Base-by-base conservation (phyloP, 2,888 invertebrate genomes). In the Metellina segmentata region DNA sequence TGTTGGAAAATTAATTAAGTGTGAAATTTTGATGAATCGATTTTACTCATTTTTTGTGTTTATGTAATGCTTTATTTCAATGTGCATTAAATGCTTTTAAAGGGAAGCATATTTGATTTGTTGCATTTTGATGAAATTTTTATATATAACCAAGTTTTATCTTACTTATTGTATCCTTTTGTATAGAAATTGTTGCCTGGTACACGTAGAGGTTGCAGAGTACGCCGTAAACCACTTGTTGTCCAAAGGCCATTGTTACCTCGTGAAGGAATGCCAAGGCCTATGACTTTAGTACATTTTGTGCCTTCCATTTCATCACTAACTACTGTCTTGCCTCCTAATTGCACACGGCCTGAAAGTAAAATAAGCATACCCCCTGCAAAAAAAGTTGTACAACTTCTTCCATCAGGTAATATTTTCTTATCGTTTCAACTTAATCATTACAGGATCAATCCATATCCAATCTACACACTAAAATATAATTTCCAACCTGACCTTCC, bases 181-280 rank as follows among this genome's bases (percentile, higher is more conserved):
- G 48, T 85, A 7, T 70, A 93, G 93, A 93, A 93, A 92, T 90
- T 93, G 19, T 53, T 92, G 20, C 93, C 93, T 53, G 85, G 87
- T 20, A 89, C 91, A 48, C 86, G 92, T 11, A 93, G 93, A 86
- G 93, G 93, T 7, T 92, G 93, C 51, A 90, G 93, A 53, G 89
- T 93, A 7, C 87, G 93, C 49, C 79, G 93, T 19, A 93, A 93
- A 85, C 92, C 93, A 1, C 77, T 93, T 34, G 93, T 93, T 61
- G 92, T 93, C 48, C 93, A 93, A 78, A 89, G 93, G 78, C 93
- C 93, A 71, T 75, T 93, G 20, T 70, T 93, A 48, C 93, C 93
- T 20, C 85, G 93, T 34, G 91, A 90, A 86, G 91, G 91, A 81
- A 90, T 92, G 81, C 69, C 91, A 81, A 88, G 89, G 85, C 91